Evolutionary conservation across 2,797 vertebrate genomes (phyloP).

Genomic region (Poeciliopsis gracilis): DNA sequence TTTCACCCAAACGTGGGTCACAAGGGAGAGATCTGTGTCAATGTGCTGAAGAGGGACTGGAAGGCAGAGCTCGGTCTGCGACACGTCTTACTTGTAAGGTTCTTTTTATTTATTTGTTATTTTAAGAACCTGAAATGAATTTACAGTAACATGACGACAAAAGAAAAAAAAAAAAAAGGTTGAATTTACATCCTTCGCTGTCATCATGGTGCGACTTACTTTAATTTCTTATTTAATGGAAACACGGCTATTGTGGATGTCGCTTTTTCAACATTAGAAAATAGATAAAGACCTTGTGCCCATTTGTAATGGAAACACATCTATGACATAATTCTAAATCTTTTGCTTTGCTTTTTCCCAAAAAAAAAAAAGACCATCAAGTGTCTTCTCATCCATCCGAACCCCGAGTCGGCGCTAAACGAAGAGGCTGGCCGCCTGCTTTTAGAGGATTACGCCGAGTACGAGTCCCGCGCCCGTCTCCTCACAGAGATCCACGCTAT

Average conservation of each 20-base stretch:
- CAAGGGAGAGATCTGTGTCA: constrained; percentile 95
- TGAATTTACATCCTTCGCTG: no score
- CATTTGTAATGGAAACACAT: no score
- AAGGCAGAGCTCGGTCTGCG: constrained; percentile 91
- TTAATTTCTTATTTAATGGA: no score
- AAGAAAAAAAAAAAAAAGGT: no score
- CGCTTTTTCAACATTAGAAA: no score
- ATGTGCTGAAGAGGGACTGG: constrained; percentile 94
- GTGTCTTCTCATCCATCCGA: constrained; percentile 96
- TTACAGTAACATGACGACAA: no score
- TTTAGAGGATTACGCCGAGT: constrained; percentile 92
- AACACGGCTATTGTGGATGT: no score
- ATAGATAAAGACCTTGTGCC: no score
- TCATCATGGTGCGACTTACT: no score
- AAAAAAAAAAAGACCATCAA: constrained; percentile 88
- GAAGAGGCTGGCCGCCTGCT: constrained; percentile 92
- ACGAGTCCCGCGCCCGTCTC: constrained; percentile 89
- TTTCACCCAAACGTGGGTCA: constrained; percentile 95
- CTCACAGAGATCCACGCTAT: constrained; percentile 93
- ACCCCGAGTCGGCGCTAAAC: constrained; percentile 92
- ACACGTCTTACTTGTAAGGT: constrained; percentile 89
- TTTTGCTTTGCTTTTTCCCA: neutral
- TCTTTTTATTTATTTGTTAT: neutral
- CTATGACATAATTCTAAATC: neutral
- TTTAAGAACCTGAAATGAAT: no score